Evolutionary conservation across 2,113 vertebrate species (phyloP).

Genomic region (Gopherus flavomarginatus): DNA sequence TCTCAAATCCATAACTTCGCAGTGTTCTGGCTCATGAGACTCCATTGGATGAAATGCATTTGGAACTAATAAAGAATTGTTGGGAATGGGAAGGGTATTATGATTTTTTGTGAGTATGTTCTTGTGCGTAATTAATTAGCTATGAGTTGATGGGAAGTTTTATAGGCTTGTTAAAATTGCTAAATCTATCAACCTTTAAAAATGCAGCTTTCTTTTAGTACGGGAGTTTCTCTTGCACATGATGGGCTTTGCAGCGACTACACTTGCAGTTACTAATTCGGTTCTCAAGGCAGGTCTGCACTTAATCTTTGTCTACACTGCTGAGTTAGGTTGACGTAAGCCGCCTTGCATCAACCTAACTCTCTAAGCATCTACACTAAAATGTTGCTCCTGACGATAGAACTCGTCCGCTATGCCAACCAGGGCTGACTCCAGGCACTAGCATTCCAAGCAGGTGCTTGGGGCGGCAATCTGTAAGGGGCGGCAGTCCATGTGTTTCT

Average conservation of each 20-base stretch:
- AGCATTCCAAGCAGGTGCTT: too few species aligned
- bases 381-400: neutral
- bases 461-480: too few species aligned
- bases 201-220: neutral
- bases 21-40: neutral
- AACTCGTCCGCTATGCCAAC: neutral
- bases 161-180: neutral
- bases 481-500: too few species aligned
- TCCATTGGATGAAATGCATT: slow-evolving; percentile 21
- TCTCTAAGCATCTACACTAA: neutral
- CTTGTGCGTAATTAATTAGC: slow-evolving; percentile 20
- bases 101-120: slow-evolving; percentile 15
- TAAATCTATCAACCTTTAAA: neutral
- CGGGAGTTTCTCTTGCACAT: neutral
- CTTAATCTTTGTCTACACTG: neutral
- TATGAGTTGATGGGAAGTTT: slow-evolving; percentile 32
- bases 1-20: neutral
- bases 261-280: neutral
- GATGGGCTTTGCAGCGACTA: neutral
- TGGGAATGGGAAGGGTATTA: slow-evolving; percentile 8
- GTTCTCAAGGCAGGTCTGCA: neutral
- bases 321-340: neutral
- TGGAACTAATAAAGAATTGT: slow-evolving; percentile 15
- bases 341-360: neutral
- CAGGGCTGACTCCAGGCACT: too few species aligned